phyloP scores from a whole-genome alignment of 2,888 invertebrate genomes.

The Seira sanloemensis region DNA sequence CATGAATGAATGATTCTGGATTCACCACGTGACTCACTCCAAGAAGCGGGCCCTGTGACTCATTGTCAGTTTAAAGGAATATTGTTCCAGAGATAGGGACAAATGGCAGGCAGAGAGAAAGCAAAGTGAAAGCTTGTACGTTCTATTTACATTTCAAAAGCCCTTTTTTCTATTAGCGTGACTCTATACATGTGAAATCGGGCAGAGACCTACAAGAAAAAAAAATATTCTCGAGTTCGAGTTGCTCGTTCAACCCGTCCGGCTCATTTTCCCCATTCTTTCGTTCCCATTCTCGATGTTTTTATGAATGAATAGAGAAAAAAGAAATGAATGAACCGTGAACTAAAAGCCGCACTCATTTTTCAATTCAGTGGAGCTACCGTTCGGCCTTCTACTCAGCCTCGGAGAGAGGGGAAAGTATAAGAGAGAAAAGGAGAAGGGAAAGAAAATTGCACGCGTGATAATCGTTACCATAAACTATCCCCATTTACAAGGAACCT shows the following conservation, averaged over 20 bases:
- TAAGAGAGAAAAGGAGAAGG: not conserved
- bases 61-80: too few relatives aligned
- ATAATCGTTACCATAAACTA: constrained; percentile 12
- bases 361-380: not conserved
- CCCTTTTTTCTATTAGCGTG: constrained; percentile 1
- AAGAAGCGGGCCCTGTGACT: too few relatives aligned
- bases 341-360: constrained; percentile 12
- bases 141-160: constrained; percentile 16
- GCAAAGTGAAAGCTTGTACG: too few relatives aligned
- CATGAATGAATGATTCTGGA: too few relatives aligned
- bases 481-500: constrained; percentile 5
- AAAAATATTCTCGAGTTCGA: too few relatives aligned
- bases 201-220: too few relatives aligned
- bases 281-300: not conserved
- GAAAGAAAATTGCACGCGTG: constrained; percentile 5
- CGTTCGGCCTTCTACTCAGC: not conserved
- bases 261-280: not conserved
- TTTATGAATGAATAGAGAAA: constrained; percentile 48
- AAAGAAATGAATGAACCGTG: constrained; percentile 48
- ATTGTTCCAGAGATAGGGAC: too few relatives aligned
- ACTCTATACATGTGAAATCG: not conserved
- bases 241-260: too few relatives aligned
- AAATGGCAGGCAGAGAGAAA: not conserved
- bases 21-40: too few relatives aligned
- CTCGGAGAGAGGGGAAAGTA: not conserved